Evolutionary conservation across 2,888 invertebrate species (phyloP).

Genomic region (Drosophila atripex): DNA sequence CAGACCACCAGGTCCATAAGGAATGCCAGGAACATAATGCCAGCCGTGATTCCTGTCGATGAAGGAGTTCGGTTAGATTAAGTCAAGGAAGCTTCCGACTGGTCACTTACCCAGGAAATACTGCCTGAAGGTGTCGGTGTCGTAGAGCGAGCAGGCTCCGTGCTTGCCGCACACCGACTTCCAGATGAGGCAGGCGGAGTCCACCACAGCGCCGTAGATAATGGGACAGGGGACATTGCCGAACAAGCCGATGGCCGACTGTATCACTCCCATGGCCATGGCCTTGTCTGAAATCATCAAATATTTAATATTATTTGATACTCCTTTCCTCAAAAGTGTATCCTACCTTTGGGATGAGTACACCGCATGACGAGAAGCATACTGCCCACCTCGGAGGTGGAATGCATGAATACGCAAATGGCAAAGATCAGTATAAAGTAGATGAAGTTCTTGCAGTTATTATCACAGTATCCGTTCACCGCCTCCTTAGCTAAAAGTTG

Average conservation of each 20-base stretch:
- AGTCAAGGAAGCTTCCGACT: not conserved
- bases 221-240: slow-evolving; percentile 98
- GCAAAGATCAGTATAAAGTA: slow-evolving; percentile 93
- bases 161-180: slow-evolving; percentile 91
- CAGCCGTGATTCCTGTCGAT: slow-evolving; percentile 91
- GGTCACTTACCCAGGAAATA: slow-evolving; percentile 90
- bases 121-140: slow-evolving; percentile 91
- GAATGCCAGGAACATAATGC: slow-evolving; percentile 93
- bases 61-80: not conserved
- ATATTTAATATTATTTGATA: not conserved
- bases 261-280: slow-evolving; percentile 96
- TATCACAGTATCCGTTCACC: slow-evolving; percentile 91
- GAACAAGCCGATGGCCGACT: slow-evolving; percentile 96
- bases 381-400: slow-evolving; percentile 95
- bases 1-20: slow-evolving; percentile 94
- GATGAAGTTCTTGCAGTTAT: slow-evolving; percentile 91
- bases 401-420: slow-evolving; percentile 94
- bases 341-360: slow-evolving; percentile 90
- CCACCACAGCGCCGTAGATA: slow-evolving; percentile 95
- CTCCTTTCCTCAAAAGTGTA: not conserved
- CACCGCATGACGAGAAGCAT: slow-evolving; percentile 95
- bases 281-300: slow-evolving; percentile 88
- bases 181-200: slow-evolving; percentile 95
- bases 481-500: slow-evolving; percentile 84
- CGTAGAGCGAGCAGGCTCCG: slow-evolving; percentile 95